Evolutionary conservation across 1,140 invertebrate genomes (phyloP).

Genomic region (Camponotus vicinus): DNA sequence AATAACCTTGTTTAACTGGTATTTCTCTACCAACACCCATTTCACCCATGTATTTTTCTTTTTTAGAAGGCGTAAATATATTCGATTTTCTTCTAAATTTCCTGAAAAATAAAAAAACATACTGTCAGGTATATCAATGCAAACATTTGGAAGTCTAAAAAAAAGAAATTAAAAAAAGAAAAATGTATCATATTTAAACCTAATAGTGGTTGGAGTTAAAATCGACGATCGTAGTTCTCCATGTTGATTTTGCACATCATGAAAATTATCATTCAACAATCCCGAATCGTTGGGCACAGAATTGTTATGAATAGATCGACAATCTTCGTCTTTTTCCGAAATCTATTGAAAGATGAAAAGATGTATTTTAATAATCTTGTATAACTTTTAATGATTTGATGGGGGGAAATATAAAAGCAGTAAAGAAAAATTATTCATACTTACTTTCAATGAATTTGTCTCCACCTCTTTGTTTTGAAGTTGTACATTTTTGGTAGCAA

Average conservation of each 20-base stretch:
- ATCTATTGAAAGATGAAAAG: slow-evolving; percentile 66
- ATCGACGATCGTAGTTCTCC: slow-evolving; percentile 82
- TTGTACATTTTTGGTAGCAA: slow-evolving; percentile 79
- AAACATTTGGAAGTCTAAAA: background rate
- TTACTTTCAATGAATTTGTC: slow-evolving; percentile 81
- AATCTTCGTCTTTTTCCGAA: slow-evolving; percentile 82
- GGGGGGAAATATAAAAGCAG: background rate
- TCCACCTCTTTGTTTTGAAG: slow-evolving; percentile 82
- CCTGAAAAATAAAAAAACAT: slow-evolving; percentile 81
- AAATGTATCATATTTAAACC: slow-evolving; percentile 65
- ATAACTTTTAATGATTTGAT: background rate
- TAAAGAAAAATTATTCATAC: background rate
- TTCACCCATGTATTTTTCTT: slow-evolving; percentile 94
- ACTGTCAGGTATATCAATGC: slow-evolving; percentile 4
- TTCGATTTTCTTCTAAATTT: slow-evolving; percentile 97
- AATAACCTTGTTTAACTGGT: slow-evolving; percentile 98
- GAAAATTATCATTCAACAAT: slow-evolving; percentile 81
- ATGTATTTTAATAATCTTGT: background rate
- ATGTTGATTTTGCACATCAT: slow-evolving; percentile 83
- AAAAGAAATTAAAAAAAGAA: background rate
- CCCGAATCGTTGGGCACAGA: slow-evolving; percentile 77
- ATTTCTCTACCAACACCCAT: slow-evolving; percentile 98
- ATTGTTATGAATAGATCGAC: slow-evolving; percentile 80
- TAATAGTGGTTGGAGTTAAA: slow-evolving; percentile 83
- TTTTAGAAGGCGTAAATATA: slow-evolving; percentile 96